These are phyloP conservation scores for Zoanthus sociatus DNA, from an alignment of 92 coral and sea anemone genomes.

Conservation along the genomic window DNA sequence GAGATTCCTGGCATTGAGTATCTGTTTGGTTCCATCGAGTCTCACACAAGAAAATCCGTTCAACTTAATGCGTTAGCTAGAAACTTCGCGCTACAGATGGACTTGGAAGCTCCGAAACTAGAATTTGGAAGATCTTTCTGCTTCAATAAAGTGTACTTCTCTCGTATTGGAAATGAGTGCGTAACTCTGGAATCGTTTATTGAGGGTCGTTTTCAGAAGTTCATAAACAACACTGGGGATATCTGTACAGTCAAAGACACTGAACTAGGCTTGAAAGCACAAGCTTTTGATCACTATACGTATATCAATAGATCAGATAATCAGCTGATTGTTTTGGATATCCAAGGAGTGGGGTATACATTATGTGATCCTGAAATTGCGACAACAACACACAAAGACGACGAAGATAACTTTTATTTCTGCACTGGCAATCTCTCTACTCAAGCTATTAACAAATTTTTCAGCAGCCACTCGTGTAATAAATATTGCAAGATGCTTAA, in stretches of 20 bases:
- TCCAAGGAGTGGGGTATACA: constrained; percentile 59
- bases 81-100: constrained; percentile 29
- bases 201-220: constrained; percentile 23
- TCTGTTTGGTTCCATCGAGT: constrained; percentile 35
- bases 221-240: constrained; percentile 23
- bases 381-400: constrained; percentile 41
- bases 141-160: no score
- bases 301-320: constrained; percentile 45
- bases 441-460: constrained; percentile 43
- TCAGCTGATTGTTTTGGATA: constrained; percentile 67
- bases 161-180: not conserved
- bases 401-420: constrained; percentile 47
- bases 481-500: constrained; percentile 45
- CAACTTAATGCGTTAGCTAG: constrained; percentile 58
- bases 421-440: constrained; percentile 57
- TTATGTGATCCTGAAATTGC: constrained; percentile 71
- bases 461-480: constrained; percentile 34
- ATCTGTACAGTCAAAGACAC: constrained; percentile 33
- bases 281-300: constrained; percentile 64
- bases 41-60: constrained; percentile 48
- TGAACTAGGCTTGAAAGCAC: constrained; percentile 53
- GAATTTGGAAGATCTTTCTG: not conserved
- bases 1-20: constrained; percentile 30
- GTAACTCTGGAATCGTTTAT: constrained; percentile 28
- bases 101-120: constrained; percentile 1